These are phyloP conservation scores for Pandemis heparana DNA, from an alignment of 2,888 invertebrate genomes.

Conservation along the genomic window DNA sequence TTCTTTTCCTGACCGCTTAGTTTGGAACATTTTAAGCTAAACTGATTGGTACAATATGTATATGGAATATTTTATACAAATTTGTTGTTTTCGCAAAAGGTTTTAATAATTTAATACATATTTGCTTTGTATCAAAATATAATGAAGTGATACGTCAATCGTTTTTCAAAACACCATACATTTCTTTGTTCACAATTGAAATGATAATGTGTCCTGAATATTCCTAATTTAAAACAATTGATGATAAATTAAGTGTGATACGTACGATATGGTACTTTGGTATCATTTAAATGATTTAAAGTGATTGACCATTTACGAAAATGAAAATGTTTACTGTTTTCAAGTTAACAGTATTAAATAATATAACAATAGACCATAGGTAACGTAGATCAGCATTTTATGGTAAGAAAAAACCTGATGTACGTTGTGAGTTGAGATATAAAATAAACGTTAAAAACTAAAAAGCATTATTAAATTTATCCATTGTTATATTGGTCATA, in stretches of 20 bases:
- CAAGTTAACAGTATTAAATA: no score
- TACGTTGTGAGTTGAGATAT: no score
- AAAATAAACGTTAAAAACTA: neutral
- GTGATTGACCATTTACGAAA: neutral
- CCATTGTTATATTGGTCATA: neutral
- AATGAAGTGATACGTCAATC: neutral
- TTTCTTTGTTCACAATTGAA: neutral
- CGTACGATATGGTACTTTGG: neutral
- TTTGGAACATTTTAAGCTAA: neutral
- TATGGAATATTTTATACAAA: neutral
- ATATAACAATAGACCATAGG: no score
- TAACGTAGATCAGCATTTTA: no score
- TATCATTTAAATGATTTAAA: no score
- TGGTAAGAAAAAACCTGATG: no score
- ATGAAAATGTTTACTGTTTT: neutral
- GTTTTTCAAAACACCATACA: neutral
- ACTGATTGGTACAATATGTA: neutral
- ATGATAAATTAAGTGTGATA: neutral
- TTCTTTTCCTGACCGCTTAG: no score
- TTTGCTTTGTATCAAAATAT: neutral
- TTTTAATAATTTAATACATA: no score
- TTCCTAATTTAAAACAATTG: constrained; percentile 6
- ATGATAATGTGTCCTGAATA: constrained; percentile 1
- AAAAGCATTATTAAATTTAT: neutral
- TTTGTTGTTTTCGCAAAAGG: neutral